phyloP scores from a whole-genome alignment of 2,888 invertebrate genomes.

The Microplitis manilae region DNA sequence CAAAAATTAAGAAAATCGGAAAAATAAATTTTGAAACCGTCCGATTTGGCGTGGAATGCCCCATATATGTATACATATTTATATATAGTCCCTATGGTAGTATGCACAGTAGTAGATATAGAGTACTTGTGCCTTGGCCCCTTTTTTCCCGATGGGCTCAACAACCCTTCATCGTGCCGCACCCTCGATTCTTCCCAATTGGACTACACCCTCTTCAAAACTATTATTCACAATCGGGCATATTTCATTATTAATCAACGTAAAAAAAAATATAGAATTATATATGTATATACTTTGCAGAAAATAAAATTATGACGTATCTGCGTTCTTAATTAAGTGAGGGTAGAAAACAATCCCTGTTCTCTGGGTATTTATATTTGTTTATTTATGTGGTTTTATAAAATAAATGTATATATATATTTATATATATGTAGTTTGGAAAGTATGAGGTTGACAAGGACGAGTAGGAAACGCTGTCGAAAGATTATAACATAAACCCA shows the following conservation, averaged over 20 bases:
- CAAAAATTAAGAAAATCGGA: too few relatives aligned
- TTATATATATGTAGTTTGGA: background rate
- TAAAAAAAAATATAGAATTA: background rate
- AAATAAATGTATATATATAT: background rate
- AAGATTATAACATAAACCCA: conserved; percentile 70
- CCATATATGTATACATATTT: too few relatives aligned
- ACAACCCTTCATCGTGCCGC: conserved; percentile 31
- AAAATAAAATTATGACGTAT: background rate
- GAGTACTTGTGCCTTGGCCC: conserved; percentile 9
- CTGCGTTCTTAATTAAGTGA: background rate
- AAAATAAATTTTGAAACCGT: too few relatives aligned
- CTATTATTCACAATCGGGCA: conserved; percentile 36
- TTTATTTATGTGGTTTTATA: background rate
- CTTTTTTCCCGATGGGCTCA: conserved; percentile 23
- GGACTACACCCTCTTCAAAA: conserved; percentile 32
- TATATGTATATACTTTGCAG: background rate
- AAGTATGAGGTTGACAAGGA: conserved; percentile 48
- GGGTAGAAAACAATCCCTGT: background rate
- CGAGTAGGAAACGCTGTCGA: conserved; percentile 71
- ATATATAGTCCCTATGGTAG: background rate
- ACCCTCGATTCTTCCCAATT: conserved; percentile 39
- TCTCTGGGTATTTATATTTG: background rate
- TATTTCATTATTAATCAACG: background rate
- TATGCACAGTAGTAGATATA: background rate
- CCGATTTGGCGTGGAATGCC: too few relatives aligned